phyloP scores from a whole-genome alignment of 2,888 invertebrate species.

The Beris morrisii region DNA sequence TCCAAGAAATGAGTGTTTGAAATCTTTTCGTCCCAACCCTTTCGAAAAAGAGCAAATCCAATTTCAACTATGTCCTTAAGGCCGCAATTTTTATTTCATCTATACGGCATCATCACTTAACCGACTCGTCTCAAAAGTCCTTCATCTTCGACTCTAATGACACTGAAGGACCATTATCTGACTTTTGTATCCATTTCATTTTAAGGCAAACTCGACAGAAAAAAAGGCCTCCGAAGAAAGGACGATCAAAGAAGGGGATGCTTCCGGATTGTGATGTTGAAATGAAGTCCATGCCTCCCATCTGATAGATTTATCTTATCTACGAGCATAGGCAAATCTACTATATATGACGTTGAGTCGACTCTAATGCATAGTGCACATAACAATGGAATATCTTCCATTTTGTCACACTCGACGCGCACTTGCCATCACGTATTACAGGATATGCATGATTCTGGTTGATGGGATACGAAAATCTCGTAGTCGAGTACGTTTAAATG shows the following conservation, averaged over 20 bases:
- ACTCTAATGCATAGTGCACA: neutral
- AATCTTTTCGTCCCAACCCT: constrained; percentile 3
- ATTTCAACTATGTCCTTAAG: neutral
- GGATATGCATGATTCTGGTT: no score
- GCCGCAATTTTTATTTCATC: constrained; percentile 19
- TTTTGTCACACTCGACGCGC: neutral
- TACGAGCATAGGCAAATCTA: neutral
- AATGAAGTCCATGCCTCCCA: constrained; percentile 1
- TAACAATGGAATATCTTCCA: neutral
- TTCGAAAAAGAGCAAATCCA: neutral
- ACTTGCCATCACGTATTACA: neutral
- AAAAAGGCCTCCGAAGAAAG: constrained; percentile 5
- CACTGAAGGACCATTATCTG: constrained; percentile 29
- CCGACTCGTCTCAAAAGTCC: constrained; percentile 26
- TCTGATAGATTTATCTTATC: constrained; percentile 22
- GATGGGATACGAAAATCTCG: no score
- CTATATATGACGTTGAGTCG: neutral
- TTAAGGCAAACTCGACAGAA: neutral
- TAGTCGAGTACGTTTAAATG: no score
- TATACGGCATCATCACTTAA: constrained; percentile 18
- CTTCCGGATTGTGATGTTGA: constrained; percentile 16
- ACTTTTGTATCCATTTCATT: constrained; percentile 30
- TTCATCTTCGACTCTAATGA: constrained; percentile 25
- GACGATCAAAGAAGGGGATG: constrained; percentile 12
- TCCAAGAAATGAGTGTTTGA: neutral